phyloP scores from a whole-genome alignment of 1,140 invertebrate genomes.

The Apis laboriosa region DNA sequence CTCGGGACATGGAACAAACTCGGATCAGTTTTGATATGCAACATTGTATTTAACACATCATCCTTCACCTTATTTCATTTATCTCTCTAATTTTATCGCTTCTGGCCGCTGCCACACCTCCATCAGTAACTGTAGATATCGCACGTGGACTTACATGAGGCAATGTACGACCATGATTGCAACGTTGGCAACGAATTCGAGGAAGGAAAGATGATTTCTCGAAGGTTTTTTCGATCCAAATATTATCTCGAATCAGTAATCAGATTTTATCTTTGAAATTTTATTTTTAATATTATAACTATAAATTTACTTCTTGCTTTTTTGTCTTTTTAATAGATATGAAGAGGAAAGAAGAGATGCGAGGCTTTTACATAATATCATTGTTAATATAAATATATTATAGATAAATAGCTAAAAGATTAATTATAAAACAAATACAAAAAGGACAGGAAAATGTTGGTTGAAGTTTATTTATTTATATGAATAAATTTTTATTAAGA shows the following conservation, averaged over 20 bases:
- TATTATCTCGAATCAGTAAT: background rate
- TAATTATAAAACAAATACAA: no score
- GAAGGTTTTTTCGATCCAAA: background rate
- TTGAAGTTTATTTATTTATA: no score
- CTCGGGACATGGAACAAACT: background rate
- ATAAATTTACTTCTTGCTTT: no score
- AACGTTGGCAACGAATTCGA: background rate
- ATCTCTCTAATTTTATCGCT: slow-evolving; percentile 20
- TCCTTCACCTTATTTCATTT: background rate
- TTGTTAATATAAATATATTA: no score
- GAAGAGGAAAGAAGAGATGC: no score
- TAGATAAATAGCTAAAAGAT: no score
- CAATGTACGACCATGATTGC: background rate
- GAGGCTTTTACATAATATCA: no score
- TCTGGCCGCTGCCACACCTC: background rate
- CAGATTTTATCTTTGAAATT: no score
- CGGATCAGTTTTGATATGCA: background rate
- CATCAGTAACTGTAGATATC: background rate
- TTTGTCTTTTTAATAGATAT: no score
- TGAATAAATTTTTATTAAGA: no score
- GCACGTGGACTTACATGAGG: background rate
- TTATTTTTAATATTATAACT: no score
- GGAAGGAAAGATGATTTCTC: background rate
- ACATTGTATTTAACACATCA: slow-evolving; percentile 9
- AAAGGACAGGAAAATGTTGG: no score